Evolutionary conservation across 2,888 invertebrate species (phyloP).

Genomic region (Amphipoea oculea): DNA sequence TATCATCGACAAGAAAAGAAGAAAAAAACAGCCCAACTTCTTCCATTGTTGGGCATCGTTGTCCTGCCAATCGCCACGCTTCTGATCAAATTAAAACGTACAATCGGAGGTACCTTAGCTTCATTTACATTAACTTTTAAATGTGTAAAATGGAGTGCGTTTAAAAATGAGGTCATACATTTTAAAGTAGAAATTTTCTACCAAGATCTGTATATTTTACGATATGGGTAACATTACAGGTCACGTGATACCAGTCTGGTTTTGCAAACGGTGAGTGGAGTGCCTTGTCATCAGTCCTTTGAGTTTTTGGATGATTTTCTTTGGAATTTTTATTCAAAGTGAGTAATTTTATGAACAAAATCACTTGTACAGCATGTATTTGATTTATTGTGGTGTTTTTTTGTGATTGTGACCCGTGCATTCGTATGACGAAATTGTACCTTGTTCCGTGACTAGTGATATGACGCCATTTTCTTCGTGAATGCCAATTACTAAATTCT

Average conservation of each 20-base stretch:
- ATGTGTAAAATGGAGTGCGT: not conserved
- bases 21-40: too few relatives aligned
- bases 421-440: constrained; percentile 88
- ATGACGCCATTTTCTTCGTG: constrained; percentile 91
- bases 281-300: constrained; percentile 91
- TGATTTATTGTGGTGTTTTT: constrained; percentile 78
- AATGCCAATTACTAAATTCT: constrained; percentile 90
- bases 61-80: not conserved
- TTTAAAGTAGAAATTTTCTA: constrained; percentile 37
- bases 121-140: not conserved
- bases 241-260: constrained; percentile 86
- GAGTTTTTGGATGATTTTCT: constrained; percentile 91
- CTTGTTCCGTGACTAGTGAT: constrained; percentile 90
- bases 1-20: too few relatives aligned
- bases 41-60: not conserved
- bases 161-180: not conserved
- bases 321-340: constrained; percentile 90
- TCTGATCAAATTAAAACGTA: not conserved
- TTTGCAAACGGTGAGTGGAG: constrained; percentile 91
- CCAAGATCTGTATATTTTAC: constrained; percentile 35
- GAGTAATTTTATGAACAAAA: constrained; percentile 85
- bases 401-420: constrained; percentile 82
- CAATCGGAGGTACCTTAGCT: not conserved
- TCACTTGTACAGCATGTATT: constrained; percentile 78
- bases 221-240: constrained; percentile 70